A percentile compares a stretch with the other conserved stretches of the same genome.
These are phyloP conservation scores for Ophioninae sp. DNA, from an alignment of 2,888 invertebrate genomes.

Conservation along the genomic window DNA sequence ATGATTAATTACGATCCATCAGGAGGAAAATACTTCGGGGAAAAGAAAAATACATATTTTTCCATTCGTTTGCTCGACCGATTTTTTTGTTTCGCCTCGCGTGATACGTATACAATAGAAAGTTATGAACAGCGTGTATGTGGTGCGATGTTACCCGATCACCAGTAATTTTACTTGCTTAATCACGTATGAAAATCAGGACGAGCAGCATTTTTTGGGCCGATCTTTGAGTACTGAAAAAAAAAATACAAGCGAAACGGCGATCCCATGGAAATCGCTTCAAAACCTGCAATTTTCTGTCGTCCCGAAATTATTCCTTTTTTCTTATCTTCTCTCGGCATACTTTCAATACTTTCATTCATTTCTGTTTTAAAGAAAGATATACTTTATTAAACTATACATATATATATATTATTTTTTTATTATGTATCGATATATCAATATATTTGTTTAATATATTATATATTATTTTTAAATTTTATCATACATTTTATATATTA, in stretches of 20 bases:
- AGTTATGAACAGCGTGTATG: slow-evolving; percentile 31
- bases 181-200: slow-evolving; percentile 29
- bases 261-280: slow-evolving; percentile 46
- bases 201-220: slow-evolving; percentile 13
- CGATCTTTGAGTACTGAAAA: slow-evolving; percentile 22
- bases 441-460: too few species aligned
- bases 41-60: slow-evolving; percentile 19
- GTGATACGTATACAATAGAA: slow-evolving; percentile 30
- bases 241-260: slow-evolving; percentile 11
- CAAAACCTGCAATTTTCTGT: slow-evolving; percentile 49
- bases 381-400: too few species aligned
- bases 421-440: too few species aligned
- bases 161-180: slow-evolving; percentile 27
- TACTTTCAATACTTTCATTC: slow-evolving; percentile 43
- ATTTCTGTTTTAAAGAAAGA: background rate
- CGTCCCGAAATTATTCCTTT: slow-evolving; percentile 26
- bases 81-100: slow-evolving; percentile 40
- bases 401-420: too few species aligned
- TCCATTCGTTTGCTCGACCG: slow-evolving; percentile 16
- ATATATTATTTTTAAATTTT: too few species aligned
- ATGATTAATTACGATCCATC: background rate
- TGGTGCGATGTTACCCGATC: slow-evolving; percentile 1
- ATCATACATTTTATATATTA: too few species aligned
- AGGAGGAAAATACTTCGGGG: slow-evolving; percentile 18
- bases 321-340: slow-evolving; percentile 33